phyloP scores from a whole-genome alignment of 2,113 vertebrate species.

The Lamprologus lemairii region DNA sequence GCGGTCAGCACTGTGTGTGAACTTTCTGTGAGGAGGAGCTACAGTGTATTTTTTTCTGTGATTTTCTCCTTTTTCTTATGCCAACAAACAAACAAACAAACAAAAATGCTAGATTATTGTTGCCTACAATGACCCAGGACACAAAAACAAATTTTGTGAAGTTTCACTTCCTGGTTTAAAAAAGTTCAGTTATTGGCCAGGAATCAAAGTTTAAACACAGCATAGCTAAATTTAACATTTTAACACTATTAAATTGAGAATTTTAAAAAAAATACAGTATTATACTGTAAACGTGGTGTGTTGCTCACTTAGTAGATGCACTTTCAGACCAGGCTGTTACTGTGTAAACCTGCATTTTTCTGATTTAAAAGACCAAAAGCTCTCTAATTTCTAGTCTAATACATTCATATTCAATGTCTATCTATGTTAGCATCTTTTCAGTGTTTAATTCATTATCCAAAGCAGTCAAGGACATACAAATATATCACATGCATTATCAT shows the following conservation, averaged over 20 bases:
- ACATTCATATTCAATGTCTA: background rate
- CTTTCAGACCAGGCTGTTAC: background rate
- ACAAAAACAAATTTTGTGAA: background rate
- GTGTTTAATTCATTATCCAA: background rate
- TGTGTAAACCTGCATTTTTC: background rate
- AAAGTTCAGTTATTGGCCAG: background rate
- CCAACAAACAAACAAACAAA: background rate
- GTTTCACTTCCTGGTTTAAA: background rate
- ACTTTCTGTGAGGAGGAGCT: background rate
- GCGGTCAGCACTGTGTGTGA: background rate
- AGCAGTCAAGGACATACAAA: background rate
- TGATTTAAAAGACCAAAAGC: background rate
- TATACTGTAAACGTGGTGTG: background rate
- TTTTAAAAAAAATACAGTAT: fast-evolving
- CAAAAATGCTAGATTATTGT: background rate
- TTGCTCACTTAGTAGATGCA: background rate
- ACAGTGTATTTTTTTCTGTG: background rate
- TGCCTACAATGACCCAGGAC: background rate
- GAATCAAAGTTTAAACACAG: background rate
- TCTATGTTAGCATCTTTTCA: background rate
- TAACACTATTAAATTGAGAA: background rate
- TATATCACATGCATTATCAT: background rate
- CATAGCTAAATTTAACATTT: background rate
- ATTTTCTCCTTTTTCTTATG: background rate
- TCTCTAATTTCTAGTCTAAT: background rate